These are phyloP conservation scores for Asbolus verrucosus DNA, from an alignment of 1,140 invertebrate species.

Conservation along the genomic window DNA sequence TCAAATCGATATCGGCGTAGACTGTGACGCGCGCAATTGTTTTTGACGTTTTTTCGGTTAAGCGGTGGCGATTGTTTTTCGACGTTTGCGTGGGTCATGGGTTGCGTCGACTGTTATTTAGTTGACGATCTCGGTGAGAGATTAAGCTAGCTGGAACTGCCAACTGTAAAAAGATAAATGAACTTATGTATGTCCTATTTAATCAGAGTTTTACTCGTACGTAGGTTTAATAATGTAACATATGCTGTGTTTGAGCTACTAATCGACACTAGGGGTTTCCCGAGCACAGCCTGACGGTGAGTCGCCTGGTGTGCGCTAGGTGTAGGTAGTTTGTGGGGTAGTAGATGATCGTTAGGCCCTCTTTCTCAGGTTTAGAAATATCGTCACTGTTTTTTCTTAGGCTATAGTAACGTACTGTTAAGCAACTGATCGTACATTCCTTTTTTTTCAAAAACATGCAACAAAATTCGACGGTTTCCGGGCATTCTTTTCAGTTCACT, in stretches of 20 bases:
- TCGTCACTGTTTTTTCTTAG: conserved; percentile 55
- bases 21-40: conserved; percentile 30
- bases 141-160: conserved; percentile 64
- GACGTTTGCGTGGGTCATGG: conserved; percentile 23
- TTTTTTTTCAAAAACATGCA: conserved; percentile 38
- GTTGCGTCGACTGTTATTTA: conserved; percentile 47
- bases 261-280: conserved; percentile 55
- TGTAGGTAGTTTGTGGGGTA: conserved; percentile 55
- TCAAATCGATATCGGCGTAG: conserved; percentile 39
- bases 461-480: not conserved
- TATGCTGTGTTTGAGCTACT: conserved; percentile 58
- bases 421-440: conserved; percentile 56
- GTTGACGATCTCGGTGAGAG: conserved; percentile 59
- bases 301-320: conserved; percentile 41
- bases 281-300: conserved; percentile 38
- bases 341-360: conserved; percentile 60
- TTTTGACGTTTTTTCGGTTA: not conserved
- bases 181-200: conserved; percentile 60
- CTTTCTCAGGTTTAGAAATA: conserved; percentile 62
- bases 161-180: conserved; percentile 63
- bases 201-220: conserved; percentile 56
- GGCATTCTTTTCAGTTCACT: not conserved
- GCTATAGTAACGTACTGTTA: conserved; percentile 46
- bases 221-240: conserved; percentile 61
- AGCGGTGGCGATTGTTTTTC: not conserved